Conservation (phyloP, 2,888 invertebrate species). For the Mylabris sibirica region DNA sequence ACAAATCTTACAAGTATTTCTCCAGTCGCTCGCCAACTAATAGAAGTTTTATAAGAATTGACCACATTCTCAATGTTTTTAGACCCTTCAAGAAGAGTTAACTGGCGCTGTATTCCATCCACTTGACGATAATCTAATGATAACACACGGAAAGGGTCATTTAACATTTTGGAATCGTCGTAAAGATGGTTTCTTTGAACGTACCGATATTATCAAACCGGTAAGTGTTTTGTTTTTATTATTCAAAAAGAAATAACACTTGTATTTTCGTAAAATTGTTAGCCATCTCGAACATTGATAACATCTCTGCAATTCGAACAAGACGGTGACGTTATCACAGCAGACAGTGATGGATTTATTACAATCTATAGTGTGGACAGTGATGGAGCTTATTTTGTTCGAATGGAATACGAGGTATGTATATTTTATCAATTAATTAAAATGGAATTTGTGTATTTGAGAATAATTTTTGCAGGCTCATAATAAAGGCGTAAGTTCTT, state of each 20-base stretch:
- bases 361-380: conserved; percentile 90
- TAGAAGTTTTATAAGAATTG: too few relatives aligned
- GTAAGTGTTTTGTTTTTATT: conserved; percentile 60
- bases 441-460: background rate
- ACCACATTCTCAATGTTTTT: conserved; percentile 34
- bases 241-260: too few relatives aligned
- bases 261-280: conserved; percentile 29
- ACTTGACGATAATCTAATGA: conserved; percentile 86
- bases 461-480: conserved; percentile 67
- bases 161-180: conserved; percentile 91
- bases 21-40: too few relatives aligned
- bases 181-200: conserved; percentile 89
- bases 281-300: conserved; percentile 84
- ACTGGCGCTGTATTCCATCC: conserved; percentile 92
- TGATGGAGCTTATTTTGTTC: conserved; percentile 87
- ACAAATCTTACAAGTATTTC: too few relatives aligned
- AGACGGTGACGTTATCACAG: conserved; percentile 91
- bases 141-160: conserved; percentile 91
- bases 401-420: conserved; percentile 86
- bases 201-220: conserved; percentile 87
- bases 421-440: background rate
- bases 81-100: conserved; percentile 89
- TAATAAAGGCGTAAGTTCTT: conserved; percentile 84
- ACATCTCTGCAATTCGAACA: conserved; percentile 90
- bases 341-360: conserved; percentile 90